phyloP scores from a whole-genome alignment of 2,113 vertebrate species.

The Eretmochelys imbricata region DNA sequence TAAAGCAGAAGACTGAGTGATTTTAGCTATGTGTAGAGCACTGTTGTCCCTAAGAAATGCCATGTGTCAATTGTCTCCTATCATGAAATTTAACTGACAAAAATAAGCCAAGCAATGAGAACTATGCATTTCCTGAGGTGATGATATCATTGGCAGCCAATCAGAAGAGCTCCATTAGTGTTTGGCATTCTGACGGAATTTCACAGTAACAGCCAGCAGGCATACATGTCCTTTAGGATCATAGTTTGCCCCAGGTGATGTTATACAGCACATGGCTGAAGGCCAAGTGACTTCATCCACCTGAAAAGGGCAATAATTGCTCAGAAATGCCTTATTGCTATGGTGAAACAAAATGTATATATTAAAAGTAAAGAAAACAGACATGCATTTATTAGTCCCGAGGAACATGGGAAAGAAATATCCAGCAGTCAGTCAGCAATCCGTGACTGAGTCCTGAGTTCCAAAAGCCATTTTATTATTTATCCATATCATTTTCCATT shows the following conservation, averaged over 20 bases:
- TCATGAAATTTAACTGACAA: neutral
- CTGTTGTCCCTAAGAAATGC: neutral
- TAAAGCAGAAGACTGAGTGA: rapidly evolving
- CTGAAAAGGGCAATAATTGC: neutral
- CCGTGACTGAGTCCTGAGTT: rapidly evolving
- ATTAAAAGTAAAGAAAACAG: neutral
- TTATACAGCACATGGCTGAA: neutral
- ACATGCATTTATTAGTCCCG: neutral
- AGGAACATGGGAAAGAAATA: neutral
- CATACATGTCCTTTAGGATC: neutral
- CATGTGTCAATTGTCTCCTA: neutral
- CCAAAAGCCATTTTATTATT: neutral
- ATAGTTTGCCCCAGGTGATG: neutral
- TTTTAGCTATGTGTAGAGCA: neutral
- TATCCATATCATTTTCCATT: neutral
- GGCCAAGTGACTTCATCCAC: neutral
- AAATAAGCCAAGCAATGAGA: slow-evolving; percentile 8
- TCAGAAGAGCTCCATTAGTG: neutral
- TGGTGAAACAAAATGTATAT: neutral
- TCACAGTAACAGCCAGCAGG: neutral
- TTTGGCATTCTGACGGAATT: neutral
- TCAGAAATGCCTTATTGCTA: neutral
- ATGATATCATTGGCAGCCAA: slow-evolving; percentile 1
- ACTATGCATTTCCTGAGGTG: neutral
- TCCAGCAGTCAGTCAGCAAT: neutral